These are phyloP conservation scores for Callaeas wilsoni DNA, from an alignment of 2,113 vertebrate species.

Conservation along the genomic window DNA sequence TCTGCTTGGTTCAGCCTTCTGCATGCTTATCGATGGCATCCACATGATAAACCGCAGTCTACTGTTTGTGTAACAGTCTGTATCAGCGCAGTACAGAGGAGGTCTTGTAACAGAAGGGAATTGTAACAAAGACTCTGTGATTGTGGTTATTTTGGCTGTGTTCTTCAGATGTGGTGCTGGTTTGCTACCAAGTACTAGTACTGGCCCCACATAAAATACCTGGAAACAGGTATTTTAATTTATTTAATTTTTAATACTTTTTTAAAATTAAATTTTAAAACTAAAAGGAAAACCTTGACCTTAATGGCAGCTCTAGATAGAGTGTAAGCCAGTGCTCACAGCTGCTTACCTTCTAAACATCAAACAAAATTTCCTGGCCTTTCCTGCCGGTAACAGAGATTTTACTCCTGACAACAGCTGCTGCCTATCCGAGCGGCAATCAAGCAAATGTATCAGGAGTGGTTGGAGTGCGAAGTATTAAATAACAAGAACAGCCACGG, in stretches of 20 bases:
- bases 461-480: not conserved
- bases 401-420: not conserved
- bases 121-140: not conserved
- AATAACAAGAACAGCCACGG: fast-evolving
- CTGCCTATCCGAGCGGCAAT: fast-evolving
- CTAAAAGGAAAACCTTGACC: not conserved
- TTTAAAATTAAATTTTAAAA: not conserved
- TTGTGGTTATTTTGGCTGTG: not conserved
- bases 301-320: not conserved
- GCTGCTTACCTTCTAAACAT: not conserved
- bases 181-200: not conserved
- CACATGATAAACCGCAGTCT: not conserved
- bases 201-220: not conserved
- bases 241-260: not conserved
- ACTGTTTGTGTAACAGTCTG: not conserved
- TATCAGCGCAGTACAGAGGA: not conserved
- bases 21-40: not conserved
- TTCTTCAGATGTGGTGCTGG: not conserved
- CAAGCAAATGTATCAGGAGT: fast-evolving
- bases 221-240: not conserved
- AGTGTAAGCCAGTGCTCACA: not conserved
- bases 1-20: not conserved
- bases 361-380: not conserved
- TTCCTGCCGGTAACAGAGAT: not conserved
- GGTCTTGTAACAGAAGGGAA: not conserved